phyloP scores from a whole-genome alignment of 2,797 vertebrate species.

The Clangula hyemalis region DNA sequence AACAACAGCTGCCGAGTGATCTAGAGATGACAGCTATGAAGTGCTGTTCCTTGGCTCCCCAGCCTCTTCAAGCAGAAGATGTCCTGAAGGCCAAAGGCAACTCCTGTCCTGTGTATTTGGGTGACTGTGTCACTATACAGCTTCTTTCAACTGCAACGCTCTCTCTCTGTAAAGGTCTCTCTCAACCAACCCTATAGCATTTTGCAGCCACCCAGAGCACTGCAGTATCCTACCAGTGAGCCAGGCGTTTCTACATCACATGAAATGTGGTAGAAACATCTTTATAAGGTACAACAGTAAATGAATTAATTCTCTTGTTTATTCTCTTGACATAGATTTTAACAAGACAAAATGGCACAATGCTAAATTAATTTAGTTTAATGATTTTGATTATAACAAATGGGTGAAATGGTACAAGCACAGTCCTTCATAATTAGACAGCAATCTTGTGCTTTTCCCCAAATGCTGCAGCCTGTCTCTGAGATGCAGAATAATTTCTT shows the following conservation, averaged over 20 bases:
- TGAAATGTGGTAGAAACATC: not conserved
- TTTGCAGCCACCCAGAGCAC: not conserved
- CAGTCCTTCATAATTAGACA: not conserved
- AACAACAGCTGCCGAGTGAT: not conserved
- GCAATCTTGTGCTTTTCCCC: not conserved
- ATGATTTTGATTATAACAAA: not conserved
- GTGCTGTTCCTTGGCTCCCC: not conserved
- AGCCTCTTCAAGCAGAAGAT: too few species aligned
- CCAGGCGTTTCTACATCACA: not conserved
- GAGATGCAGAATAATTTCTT: not conserved
- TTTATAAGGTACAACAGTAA: not conserved
- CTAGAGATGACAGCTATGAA: not conserved
- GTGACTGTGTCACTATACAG: not conserved
- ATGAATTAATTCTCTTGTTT: not conserved
- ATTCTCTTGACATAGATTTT: not conserved
- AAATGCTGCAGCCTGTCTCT: not conserved
- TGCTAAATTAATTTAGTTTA: not conserved
- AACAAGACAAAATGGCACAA: not conserved
- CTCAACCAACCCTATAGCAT: not conserved
- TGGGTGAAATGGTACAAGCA: not conserved
- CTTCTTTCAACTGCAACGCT: not conserved
- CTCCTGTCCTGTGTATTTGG: not conserved
- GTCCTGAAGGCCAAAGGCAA: not conserved
- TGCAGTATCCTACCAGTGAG: accelerated
- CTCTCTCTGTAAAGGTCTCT: not conserved